A percentile compares a stretch with the other conserved stretches of the same genome.
phyloP scores from a whole-genome alignment of 2,888 invertebrate genomes.

The Andrena flavipes region DNA sequence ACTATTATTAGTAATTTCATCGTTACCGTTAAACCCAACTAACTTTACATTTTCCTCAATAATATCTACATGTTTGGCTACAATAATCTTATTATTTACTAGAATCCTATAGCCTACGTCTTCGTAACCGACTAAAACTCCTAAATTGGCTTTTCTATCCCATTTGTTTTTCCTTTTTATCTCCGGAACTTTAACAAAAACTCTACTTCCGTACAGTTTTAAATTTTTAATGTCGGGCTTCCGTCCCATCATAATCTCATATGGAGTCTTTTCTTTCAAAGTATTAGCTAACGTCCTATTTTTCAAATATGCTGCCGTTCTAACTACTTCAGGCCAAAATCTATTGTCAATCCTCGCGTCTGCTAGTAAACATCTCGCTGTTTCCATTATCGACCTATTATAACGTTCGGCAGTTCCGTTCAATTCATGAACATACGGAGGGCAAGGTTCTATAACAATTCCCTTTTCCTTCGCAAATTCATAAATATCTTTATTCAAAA shows the following conservation, averaged over 20 bases:
- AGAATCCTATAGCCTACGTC: slow-evolving; percentile 30
- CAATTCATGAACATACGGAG: too few relatives aligned
- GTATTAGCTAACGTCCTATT: slow-evolving; percentile 10
- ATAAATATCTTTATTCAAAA: slow-evolving; percentile 2
- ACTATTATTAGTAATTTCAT: background rate
- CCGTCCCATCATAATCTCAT: background rate
- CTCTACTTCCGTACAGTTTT: slow-evolving; percentile 4
- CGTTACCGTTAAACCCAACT: slow-evolving; percentile 11
- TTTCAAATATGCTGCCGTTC: slow-evolving; percentile 34
- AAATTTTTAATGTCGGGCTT: slow-evolving; percentile 6
- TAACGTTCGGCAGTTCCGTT: background rate
- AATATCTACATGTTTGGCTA: slow-evolving; percentile 29
- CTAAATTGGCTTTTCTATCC: slow-evolving; percentile 16
- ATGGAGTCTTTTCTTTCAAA: slow-evolving; percentile 4
- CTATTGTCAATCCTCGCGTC: background rate
- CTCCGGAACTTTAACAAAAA: slow-evolving; percentile 23
- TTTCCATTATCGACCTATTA: slow-evolving; percentile 18
- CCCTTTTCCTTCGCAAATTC: background rate
- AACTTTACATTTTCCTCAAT: slow-evolving; percentile 28
- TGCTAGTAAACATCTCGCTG: slow-evolving; percentile 11
- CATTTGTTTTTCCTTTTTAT: background rate
- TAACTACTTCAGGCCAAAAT: slow-evolving; percentile 28
- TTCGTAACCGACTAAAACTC: slow-evolving; percentile 16
- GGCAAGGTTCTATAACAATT: background rate
- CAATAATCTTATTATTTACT: slow-evolving; percentile 24